phyloP scores from a whole-genome alignment of 2,797 vertebrate genomes.

The Poeciliopsis infans region DNA sequence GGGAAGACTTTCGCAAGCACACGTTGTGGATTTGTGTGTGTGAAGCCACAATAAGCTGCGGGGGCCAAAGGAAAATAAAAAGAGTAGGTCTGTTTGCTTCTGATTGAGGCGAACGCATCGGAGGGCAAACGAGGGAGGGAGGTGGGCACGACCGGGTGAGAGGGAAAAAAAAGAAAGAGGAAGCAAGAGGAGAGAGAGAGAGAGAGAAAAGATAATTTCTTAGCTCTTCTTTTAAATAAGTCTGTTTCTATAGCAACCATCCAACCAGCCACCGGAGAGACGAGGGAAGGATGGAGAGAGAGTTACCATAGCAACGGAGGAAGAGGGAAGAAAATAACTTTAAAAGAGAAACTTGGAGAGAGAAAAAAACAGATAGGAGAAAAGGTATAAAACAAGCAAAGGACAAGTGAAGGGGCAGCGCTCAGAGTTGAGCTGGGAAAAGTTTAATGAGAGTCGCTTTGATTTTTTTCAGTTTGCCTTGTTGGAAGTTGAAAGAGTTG shows the following conservation, averaged over 20 bases:
- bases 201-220: conserved; percentile 76
- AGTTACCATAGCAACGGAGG: conserved; percentile 81
- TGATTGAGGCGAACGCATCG: conserved; percentile 49
- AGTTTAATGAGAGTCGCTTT: conserved; percentile 21
- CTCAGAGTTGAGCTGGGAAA: conserved; percentile 9
- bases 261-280: conserved; percentile 76
- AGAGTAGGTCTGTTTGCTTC: conserved; percentile 54
- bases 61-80: conserved; percentile 58
- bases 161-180: conserved; percentile 24
- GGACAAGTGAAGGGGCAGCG: conserved; percentile 32
- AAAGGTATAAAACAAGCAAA: conserved; percentile 51
- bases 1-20: neutral
- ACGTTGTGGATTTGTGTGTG: conserved; percentile 24
- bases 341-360: conserved; percentile 47
- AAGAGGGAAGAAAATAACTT: conserved; percentile 71
- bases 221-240: conserved; percentile 83
- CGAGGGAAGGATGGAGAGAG: conserved; percentile 54
- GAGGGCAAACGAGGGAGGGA: conserved; percentile 10
- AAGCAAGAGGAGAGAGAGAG: conserved; percentile 55
- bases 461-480: neutral
- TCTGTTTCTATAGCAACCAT: conserved; percentile 86
- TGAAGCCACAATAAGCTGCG: conserved; percentile 34
- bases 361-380: conserved; percentile 6
- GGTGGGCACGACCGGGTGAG: conserved; percentile 10
- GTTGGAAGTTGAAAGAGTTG: conserved; percentile 25